phyloP scores from a whole-genome alignment of 2,113 vertebrate species.

The Hippocampus mohnikei region DNA sequence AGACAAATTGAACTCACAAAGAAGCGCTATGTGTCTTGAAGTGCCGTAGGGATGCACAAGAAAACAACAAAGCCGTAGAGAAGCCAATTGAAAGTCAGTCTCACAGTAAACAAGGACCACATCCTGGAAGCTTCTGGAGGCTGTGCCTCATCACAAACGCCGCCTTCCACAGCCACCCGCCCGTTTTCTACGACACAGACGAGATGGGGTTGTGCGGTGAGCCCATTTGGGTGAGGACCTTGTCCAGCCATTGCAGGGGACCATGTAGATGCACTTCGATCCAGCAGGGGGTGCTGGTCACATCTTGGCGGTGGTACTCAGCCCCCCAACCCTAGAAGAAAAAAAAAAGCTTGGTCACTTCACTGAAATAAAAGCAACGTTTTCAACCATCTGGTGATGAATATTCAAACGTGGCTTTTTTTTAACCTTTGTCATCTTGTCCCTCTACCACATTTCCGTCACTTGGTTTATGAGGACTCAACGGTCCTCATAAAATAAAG shows the following conservation, averaged over 20 bases:
- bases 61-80: not conserved
- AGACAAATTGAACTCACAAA: conserved; percentile 17
- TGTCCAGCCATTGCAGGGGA: conserved; percentile 96
- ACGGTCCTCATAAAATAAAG: too few species aligned
- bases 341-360: conserved; percentile 13
- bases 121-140: not conserved
- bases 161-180: not conserved
- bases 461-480: too few species aligned
- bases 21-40: conserved; percentile 7
- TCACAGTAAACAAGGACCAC: not conserved
- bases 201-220: conserved; percentile 97
- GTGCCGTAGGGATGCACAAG: conserved; percentile 1
- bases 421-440: too few species aligned
- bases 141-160: not conserved
- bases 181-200: conserved; percentile 84
- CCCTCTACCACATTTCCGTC: too few species aligned
- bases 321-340: conserved; percentile 90
- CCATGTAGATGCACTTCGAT: conserved; percentile 96
- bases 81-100: conserved; percentile 11
- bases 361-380: too few species aligned
- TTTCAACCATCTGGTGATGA: too few species aligned
- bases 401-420: too few species aligned
- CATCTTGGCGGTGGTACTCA: conserved; percentile 95
- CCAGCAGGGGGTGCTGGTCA: conserved; percentile 98
- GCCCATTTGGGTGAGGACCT: conserved; percentile 97